Evolutionary conservation across 2,113 vertebrate species (phyloP), one percentile per base, ranked within the genome.

Genomic region (Phrynosoma blainvillii): DNA sequence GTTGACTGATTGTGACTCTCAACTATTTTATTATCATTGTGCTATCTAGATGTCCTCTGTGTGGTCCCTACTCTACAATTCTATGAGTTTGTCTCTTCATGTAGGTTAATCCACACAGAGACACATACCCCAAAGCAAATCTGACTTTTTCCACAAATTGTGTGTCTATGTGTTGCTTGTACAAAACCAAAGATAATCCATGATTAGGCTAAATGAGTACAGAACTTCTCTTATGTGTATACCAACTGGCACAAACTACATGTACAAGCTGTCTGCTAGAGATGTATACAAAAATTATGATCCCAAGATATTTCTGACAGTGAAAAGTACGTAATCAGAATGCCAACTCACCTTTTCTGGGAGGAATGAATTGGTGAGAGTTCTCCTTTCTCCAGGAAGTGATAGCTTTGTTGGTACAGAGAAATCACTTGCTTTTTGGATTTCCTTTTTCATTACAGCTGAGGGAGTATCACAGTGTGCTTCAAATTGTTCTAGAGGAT

Each of bases 11-110:
- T 70, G 14, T 14, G 79, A 84, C 83, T 78, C 86, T 89, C 91
- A 93, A 87, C 89, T 92, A 90, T 73, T 80, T 36, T 3, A 18
- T 8, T 25, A 54, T 30, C 93, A 89, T 88, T 73, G 59, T 91
- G 88, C 84, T 82, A 85, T 30, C 70, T 79, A 90, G 87, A 87
- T 91, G 88, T 2, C 47, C 47, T 4, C 47, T 47, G 47, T 47
- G 47, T 47, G 47, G 47, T 47, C 47, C 47, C 47, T 47, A 47
- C 47, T 47, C 5, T 47, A 47, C 47, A 7, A 47, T 47, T 5
- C 47, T 47, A 47, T 47, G 47, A 36, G 36, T 36, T 9, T 59
- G 14, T 59, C 56, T 59, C 56, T 1, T 59, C 56, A 59, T 59
- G 56, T 14, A 59, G 14, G 14, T 59, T 59, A 59, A 9, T 9